These are phyloP conservation scores for Leguminivora glycinivorella DNA, from an alignment of 1,140 invertebrate genomes.

Conservation along the genomic window DNA sequence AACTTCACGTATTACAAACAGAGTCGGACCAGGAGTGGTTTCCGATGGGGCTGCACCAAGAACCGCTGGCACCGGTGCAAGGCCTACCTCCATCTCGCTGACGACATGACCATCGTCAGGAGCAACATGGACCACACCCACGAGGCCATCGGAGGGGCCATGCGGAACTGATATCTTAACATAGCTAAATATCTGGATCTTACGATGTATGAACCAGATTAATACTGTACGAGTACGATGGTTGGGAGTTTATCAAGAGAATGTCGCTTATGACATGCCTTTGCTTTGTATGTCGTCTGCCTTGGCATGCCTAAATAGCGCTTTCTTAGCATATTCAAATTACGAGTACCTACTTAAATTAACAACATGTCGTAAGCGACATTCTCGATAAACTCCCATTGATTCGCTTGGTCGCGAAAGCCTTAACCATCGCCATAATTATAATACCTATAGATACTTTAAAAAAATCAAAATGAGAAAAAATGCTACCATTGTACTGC, in stretches of 20 bases:
- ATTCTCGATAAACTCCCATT: not conserved
- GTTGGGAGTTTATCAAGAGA: not conserved
- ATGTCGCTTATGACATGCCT: too few relatives aligned
- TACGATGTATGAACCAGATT: constrained; percentile 1
- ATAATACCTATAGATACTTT: too few relatives aligned
- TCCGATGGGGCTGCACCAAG: constrained; percentile 73
- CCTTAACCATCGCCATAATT: too few relatives aligned
- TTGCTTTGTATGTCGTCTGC: too few relatives aligned
- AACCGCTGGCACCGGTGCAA: constrained; percentile 73
- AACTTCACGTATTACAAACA: constrained; percentile 74
- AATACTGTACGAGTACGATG: not conserved
- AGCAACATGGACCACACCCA: constrained; percentile 72
- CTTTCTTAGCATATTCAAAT: too few relatives aligned
- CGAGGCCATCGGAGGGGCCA: constrained; percentile 50
- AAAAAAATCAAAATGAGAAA: too few relatives aligned
- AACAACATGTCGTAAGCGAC: too few relatives aligned
- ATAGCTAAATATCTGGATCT: constrained; percentile 6
- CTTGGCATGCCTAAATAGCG: too few relatives aligned
- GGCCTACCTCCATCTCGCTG: constrained; percentile 65
- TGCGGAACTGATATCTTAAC: constrained; percentile 37
- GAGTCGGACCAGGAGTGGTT: constrained; percentile 60
- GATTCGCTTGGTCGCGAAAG: not conserved
- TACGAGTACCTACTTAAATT: too few relatives aligned
- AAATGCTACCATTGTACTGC: too few relatives aligned
- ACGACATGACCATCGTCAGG: constrained; percentile 67